Conservation (phyloP, 23 tunicate genomes). For the Ciona savignyi region DNA sequence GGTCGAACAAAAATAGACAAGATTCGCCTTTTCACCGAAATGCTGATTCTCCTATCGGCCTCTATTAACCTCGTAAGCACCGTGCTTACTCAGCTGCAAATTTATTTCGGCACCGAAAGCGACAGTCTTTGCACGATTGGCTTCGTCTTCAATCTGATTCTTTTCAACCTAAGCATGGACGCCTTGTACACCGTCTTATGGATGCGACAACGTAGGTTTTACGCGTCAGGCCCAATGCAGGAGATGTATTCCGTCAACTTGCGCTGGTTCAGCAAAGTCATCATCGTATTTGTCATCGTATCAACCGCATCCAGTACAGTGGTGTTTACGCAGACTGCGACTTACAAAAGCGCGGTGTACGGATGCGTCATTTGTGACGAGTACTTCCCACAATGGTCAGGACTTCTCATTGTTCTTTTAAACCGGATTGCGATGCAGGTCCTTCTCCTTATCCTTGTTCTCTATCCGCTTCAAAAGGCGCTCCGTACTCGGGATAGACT, state of each 20-base stretch:
- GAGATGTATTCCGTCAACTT: not conserved
- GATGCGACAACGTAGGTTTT: not conserved
- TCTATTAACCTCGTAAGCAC: not conserved
- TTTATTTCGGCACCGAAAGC: not conserved
- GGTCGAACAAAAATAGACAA: not conserved
- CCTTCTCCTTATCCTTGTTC: not conserved
- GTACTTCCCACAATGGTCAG: not conserved
- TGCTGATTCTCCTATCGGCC: not conserved
- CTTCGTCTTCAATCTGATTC: not conserved
- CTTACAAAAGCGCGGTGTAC: not conserved
- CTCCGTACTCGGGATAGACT: not conserved
- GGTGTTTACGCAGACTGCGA: not conserved
- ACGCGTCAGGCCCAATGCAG: not conserved
- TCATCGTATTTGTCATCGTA: not conserved
- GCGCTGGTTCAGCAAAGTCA: not conserved
- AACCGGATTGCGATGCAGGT: not conserved
- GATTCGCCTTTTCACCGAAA: not conserved
- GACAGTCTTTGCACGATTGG: not conserved
- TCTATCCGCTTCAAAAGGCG: not conserved
- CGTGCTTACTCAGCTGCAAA: not conserved
- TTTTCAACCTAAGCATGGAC: not conserved
- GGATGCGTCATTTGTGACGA: not conserved
- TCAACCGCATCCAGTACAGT: not conserved
- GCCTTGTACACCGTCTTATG: not conserved
- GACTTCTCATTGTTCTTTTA: not conserved